A percentile compares a stretch with the other conserved stretches of the same genome.
phyloP scores from a whole-genome alignment of 2,113 vertebrate genomes.

The Dendrocopos noguchii region DNA sequence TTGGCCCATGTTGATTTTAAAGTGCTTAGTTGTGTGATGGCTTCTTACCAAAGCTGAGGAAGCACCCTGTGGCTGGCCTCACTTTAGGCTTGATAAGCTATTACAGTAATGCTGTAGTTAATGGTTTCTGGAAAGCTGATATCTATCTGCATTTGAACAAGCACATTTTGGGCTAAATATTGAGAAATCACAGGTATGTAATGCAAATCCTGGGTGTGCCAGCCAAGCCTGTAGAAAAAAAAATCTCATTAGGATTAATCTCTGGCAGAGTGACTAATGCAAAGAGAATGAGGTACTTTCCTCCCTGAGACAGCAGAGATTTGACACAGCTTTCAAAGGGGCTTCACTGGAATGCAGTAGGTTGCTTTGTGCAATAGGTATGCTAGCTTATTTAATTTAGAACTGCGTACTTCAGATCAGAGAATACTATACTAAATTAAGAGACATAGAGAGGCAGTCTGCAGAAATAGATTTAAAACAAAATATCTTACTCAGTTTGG shows the following conservation, averaged over 20 bases:
- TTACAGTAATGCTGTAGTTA: constrained; percentile 70
- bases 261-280: constrained; percentile 74
- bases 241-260: constrained; percentile 75
- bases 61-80: constrained; percentile 43
- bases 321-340: constrained; percentile 58
- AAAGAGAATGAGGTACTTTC: constrained; percentile 66
- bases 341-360: constrained; percentile 56
- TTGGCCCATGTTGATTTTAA: not conserved
- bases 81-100: constrained; percentile 57
- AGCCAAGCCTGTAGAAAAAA: constrained; percentile 58
- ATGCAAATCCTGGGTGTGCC: constrained; percentile 76
- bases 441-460: constrained; percentile 49
- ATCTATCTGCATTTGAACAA: constrained; percentile 63
- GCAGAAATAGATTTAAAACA: constrained; percentile 45
- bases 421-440: not conserved
- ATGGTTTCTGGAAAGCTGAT: constrained; percentile 75
- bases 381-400: constrained; percentile 26
- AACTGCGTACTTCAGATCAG: not conserved
- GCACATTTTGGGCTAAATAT: constrained; percentile 69
- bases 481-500: constrained; percentile 51
- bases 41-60: constrained; percentile 33
- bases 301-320: constrained; percentile 53
- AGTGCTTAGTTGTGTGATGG: constrained; percentile 9
- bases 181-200: constrained; percentile 78
- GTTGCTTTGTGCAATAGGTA: constrained; percentile 51